Evolutionary conservation across 2,113 vertebrate species (phyloP), one percentile per base, ranked within the genome.

Genomic region (Pyrgilauda ruficollis): DNA sequence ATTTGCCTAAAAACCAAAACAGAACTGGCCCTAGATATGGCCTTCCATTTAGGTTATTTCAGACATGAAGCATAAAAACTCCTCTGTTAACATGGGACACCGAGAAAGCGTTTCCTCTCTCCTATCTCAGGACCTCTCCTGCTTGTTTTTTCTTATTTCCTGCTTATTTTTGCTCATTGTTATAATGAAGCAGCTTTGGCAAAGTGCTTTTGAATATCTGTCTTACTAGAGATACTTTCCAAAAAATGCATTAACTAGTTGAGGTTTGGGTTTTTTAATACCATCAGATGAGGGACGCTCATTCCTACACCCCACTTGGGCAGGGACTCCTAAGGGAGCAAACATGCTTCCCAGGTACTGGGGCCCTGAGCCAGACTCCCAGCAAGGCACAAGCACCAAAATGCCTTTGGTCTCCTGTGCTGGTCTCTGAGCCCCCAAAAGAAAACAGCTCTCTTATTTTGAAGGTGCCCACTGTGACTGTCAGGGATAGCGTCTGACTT

Each of bases 401-500:
- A 69, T 18, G 20, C 18, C 22, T 81, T 64, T 61, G 44, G 16
- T 47, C 15, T 87, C 33, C 30, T 12, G 9, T 13, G 23, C 26
- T 83, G 77, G 28, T 43, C 52, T 59, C 73, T 33, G 44, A 67
- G n/a, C 17, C 21, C 27, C 35, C 3, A n/a, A 63, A 84, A 70
- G 37, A 74, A 88, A 82, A 33, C 17, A 69, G 20, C 17, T 61
- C 4, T 19, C 30, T 56, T 43, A 33, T 26, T 72, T 74, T 23
- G 33, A 74, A 55, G 41, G 30, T 56, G 49, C 10, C 15, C 33
- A 19, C 23, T 15, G 15, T 41, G 44, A 50, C 59, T 55, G 6
- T 47, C 44, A 69, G 69, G 13, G 28, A 7, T 21, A 82, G 2
- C 0, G 0, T 27, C 26, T 6, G 0, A 20, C 28, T 76, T 75